These are phyloP conservation scores for Mactromeris polynyma DNA, from an alignment of 2,888 invertebrate species.

Conservation along the genomic window DNA sequence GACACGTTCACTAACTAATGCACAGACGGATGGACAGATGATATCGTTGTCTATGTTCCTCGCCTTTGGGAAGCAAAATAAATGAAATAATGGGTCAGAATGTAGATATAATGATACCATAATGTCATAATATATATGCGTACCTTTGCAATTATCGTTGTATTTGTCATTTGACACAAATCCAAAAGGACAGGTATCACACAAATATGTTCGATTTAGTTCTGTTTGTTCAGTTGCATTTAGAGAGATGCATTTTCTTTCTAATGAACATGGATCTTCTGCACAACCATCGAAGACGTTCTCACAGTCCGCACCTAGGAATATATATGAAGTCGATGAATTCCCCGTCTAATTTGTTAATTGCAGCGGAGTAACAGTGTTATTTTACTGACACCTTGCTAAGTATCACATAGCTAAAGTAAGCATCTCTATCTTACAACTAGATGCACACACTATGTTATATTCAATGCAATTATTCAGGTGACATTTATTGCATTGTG, in stretches of 20 bases:
- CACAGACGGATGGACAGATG: no score
- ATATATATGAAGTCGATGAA: no score
- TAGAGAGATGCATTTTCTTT: slow-evolving; percentile 11
- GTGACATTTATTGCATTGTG: not conserved
- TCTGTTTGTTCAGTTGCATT: not conserved
- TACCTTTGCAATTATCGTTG: not conserved
- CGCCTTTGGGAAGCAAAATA: not conserved
- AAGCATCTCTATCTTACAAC: no score
- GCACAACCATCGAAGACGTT: slow-evolving; percentile 35
- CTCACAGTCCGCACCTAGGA: slow-evolving; percentile 39
- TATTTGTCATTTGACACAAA: not conserved
- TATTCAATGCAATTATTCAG: not conserved
- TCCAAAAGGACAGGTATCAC: slow-evolving; percentile 25
- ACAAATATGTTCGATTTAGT: not conserved
- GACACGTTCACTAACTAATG: not conserved
- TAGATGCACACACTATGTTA: not conserved
- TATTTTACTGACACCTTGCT: no score
- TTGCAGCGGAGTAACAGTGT: no score
- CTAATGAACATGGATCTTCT: slow-evolving; percentile 18
- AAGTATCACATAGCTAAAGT: no score
- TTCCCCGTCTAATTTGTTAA: no score
- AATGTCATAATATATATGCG: not conserved
- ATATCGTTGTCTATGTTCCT: not conserved
- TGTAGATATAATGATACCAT: not conserved
- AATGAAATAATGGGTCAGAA: not conserved